Evolutionary conservation across 1,140 invertebrate species (phyloP).

Genomic region (Cherax destructor): DNA sequence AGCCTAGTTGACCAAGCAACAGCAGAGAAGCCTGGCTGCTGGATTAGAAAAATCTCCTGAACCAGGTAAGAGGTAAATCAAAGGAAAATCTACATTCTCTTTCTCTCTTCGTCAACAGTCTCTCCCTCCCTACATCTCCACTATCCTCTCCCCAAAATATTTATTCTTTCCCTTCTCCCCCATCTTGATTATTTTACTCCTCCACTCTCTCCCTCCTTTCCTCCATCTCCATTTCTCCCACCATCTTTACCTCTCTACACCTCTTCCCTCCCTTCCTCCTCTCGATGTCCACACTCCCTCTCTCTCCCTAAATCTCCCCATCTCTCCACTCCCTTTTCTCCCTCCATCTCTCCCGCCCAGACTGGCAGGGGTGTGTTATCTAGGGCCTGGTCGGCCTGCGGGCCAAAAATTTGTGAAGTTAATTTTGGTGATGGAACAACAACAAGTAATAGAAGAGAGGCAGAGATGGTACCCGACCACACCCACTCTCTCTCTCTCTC

Average conservation of each 20-base stretch:
- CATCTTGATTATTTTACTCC: neutral
- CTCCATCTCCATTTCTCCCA: neutral
- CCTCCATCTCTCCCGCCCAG: neutral
- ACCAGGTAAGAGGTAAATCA: too few relatives aligned
- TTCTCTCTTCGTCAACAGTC: too few relatives aligned
- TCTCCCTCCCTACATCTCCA: too few relatives aligned
- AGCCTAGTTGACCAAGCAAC: too few relatives aligned
- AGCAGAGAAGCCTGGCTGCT: too few relatives aligned
- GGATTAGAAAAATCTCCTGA: too few relatives aligned
- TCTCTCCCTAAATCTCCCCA: neutral
- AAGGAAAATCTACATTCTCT: too few relatives aligned
- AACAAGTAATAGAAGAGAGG: too few relatives aligned
- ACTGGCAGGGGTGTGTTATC: neutral
- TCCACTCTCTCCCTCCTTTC: neutral
- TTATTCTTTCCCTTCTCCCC: too few relatives aligned
- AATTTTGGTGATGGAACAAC: slow-evolving; percentile 6
- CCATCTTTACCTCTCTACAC: neutral
- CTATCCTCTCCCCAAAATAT: too few relatives aligned
- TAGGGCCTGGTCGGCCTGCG: neutral
- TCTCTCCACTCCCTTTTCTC: neutral
- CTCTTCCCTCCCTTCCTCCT: neutral
- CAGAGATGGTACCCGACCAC: too few relatives aligned
- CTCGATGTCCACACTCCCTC: neutral
- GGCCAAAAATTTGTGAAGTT: neutral
- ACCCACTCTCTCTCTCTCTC: too few relatives aligned